Percentiles rank a stretch among this genome's conserved stretches.
phyloP scores from a whole-genome alignment of 2,888 invertebrate genomes.

The Timema cristinae region DNA sequence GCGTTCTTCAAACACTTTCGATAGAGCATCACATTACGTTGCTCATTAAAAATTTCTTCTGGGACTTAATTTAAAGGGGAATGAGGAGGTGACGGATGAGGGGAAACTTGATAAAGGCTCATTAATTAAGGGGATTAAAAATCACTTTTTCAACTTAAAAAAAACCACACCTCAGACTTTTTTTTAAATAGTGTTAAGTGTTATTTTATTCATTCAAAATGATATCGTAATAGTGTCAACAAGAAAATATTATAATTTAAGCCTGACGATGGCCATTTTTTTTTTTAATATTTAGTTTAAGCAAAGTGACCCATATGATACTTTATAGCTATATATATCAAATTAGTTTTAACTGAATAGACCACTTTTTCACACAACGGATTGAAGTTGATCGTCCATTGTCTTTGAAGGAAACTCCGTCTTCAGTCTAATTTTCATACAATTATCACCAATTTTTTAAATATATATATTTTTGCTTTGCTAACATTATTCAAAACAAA shows the following conservation, averaged over 20 bases:
- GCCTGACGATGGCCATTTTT: conserved; percentile 5
- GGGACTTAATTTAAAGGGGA: too few relatives aligned
- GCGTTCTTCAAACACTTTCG: too few relatives aligned
- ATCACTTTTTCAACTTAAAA: neutral
- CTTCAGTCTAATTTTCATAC: conserved; percentile 1
- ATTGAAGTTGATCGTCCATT: neutral
- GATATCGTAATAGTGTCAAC: conserved; percentile 5
- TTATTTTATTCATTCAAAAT: conserved; percentile 12
- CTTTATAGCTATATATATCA: conserved; percentile 8
- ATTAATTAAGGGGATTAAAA: too few relatives aligned
- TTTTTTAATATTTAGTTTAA: neutral
- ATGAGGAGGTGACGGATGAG: too few relatives aligned
- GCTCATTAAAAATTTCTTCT: too few relatives aligned
- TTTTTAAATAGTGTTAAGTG: neutral
- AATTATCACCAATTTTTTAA: too few relatives aligned
- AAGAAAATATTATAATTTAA: conserved; percentile 9
- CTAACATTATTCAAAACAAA: neutral
- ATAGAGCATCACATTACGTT: too few relatives aligned
- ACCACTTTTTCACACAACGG: too few relatives aligned
- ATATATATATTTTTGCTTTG: too few relatives aligned
- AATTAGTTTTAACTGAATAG: too few relatives aligned
- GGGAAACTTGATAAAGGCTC: too few relatives aligned
- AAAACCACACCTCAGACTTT: conserved; percentile 9
- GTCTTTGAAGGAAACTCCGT: conserved; percentile 4
- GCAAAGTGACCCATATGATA: conserved; percentile 14